Percentiles rank a stretch among this genome's conserved stretches.
Conservation (phyloP, 2,888 invertebrate genomes). For the Trissolcus japonicus region DNA sequence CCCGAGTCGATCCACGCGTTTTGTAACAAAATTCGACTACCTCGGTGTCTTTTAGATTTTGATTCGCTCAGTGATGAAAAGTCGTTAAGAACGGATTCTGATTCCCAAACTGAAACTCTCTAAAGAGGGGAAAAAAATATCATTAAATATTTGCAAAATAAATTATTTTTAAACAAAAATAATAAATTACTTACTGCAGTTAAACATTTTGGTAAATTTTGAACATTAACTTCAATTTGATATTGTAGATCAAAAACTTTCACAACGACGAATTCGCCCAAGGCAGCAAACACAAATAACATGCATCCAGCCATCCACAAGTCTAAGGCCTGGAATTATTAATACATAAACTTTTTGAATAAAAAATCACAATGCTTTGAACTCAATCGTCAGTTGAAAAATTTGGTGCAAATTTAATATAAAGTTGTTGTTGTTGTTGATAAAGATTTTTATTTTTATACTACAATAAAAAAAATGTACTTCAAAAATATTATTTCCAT, state of each 20-base stretch:
- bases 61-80: constrained; percentile 59
- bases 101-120: constrained; percentile 82
- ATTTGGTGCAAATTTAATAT: too few species aligned
- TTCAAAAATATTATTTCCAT: too few species aligned
- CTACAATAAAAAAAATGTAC: too few species aligned
- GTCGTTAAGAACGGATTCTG: constrained; percentile 77
- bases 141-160: background rate
- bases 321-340: constrained; percentile 82
- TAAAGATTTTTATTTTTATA: too few species aligned
- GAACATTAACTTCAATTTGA: constrained; percentile 76
- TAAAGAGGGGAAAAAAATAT: constrained; percentile 67
- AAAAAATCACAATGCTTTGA: background rate
- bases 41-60: constrained; percentile 61
- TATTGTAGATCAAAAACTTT: constrained; percentile 88
- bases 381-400: background rate
- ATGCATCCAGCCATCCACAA: constrained; percentile 94
- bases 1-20: constrained; percentile 74
- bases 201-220: constrained; percentile 63
- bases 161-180: background rate
- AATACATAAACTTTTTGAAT: background rate
- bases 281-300: constrained; percentile 89
- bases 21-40: constrained; percentile 70
- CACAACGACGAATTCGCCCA: constrained; percentile 85
- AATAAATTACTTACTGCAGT: constrained; percentile 63
- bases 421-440: too few species aligned